Conservation (phyloP, 2,797 vertebrate species). For the Apogon hyalosoma region DNA sequence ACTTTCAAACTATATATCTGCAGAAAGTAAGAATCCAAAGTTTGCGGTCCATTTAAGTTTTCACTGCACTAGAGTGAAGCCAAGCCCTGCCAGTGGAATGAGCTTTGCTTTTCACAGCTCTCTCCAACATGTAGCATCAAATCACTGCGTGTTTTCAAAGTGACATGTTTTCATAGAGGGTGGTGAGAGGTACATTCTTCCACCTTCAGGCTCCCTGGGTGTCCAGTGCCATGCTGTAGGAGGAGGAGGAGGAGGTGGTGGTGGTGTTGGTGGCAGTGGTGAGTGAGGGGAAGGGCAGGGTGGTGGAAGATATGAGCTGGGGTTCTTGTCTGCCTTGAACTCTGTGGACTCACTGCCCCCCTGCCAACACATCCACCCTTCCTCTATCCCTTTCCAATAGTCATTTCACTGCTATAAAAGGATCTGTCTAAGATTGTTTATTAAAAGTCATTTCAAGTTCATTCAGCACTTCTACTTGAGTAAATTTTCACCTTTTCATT, state of each 20-base stretch:
- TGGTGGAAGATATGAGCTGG: conserved; percentile 46
- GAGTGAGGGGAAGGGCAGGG: conserved; percentile 17
- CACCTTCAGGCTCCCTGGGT: conserved; percentile 24
- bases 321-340: conserved; percentile 44
- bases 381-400: conserved; percentile 43
- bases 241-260: conserved; percentile 1
- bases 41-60: not conserved
- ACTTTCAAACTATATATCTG: not conserved
- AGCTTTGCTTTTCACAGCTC: conserved; percentile 33
- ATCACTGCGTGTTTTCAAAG: conserved; percentile 59
- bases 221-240: conserved; percentile 20
- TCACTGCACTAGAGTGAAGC: not conserved
- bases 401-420: conserved; percentile 53
- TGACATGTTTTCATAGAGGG: conserved; percentile 69
- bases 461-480: not conserved
- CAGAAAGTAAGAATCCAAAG: not conserved
- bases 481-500: conserved; percentile 22
- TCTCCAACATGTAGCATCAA: conserved; percentile 60
- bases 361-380: conserved; percentile 36
- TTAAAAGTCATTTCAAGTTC: conserved; percentile 27
- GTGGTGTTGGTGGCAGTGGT: not conserved
- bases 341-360: conserved; percentile 5
- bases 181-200: conserved; percentile 56
- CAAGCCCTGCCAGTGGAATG: not conserved
- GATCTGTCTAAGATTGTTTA: conserved; percentile 12